Percentiles rank a stretch among this genome's conserved stretches.
phyloP scores from a whole-genome alignment of 2,888 invertebrate species.

The Nymphalis c-album region DNA sequence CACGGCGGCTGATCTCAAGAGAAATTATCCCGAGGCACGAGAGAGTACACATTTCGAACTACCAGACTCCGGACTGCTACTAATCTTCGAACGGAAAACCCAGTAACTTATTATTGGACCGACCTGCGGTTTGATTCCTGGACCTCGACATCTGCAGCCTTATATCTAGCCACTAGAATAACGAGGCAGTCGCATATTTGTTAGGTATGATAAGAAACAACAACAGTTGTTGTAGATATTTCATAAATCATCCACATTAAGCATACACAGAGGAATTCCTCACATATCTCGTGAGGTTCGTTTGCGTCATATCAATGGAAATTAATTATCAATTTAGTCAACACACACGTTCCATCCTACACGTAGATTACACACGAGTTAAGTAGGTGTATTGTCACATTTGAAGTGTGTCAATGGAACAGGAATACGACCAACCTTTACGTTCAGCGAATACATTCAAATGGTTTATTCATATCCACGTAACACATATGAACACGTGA shows the following conservation, averaged over 20 bases:
- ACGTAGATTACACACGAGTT: neutral
- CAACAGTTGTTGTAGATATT: neutral
- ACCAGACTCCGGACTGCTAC: too few species aligned
- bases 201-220: neutral
- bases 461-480: slow-evolving; percentile 39
- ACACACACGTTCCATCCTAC: slow-evolving; percentile 7
- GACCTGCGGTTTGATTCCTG: too few species aligned
- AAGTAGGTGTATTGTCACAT: slow-evolving; percentile 23
- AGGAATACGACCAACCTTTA: slow-evolving; percentile 22
- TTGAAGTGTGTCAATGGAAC: slow-evolving; percentile 36
- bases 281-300: neutral
- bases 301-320: neutral
- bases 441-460: slow-evolving; percentile 23
- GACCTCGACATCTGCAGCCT: too few species aligned
- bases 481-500: slow-evolving; percentile 27
- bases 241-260: slow-evolving; percentile 3
- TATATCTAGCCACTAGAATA: too few species aligned
- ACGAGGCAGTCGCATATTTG: neutral
- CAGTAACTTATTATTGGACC: too few species aligned
- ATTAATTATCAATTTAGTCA: slow-evolving; percentile 3
- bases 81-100: too few species aligned
- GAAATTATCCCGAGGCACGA: too few species aligned
- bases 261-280: neutral
- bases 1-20: too few species aligned
- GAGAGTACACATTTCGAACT: too few species aligned